A percentile compares a stretch with the other conserved stretches of the same genome.
Evolutionary conservation across 2,797 vertebrate species (phyloP).

Genomic region (Caiman crocodilus): DNA sequence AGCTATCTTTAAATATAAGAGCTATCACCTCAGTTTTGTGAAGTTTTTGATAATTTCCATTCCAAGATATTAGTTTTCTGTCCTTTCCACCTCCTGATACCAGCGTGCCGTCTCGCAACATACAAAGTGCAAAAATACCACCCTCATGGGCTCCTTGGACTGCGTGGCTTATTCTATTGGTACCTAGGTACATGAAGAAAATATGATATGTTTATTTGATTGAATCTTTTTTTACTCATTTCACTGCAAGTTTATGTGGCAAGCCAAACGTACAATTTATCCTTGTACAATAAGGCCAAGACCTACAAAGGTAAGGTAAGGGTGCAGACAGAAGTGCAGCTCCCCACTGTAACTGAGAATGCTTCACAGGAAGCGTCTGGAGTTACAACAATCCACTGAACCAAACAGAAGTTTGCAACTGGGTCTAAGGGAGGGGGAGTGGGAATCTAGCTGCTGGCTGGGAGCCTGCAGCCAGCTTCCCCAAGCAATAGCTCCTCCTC

Average conservation of each 20-base stretch:
- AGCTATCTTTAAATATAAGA: background rate
- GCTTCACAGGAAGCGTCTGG: too few relatives aligned
- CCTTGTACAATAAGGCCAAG: background rate
- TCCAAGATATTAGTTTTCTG: conserved; percentile 93
- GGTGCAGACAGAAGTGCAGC: too few relatives aligned
- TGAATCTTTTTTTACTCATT: background rate
- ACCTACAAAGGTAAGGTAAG: background rate
- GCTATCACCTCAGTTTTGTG: conserved; percentile 90
- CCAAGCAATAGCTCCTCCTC: too few relatives aligned
- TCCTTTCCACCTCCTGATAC: conserved; percentile 97
- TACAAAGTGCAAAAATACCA: conserved; percentile 96
- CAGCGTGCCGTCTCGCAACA: conserved; percentile 93
- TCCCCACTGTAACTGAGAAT: too few relatives aligned
- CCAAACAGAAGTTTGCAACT: too few relatives aligned
- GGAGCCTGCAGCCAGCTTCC: too few relatives aligned
- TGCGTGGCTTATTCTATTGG: conserved; percentile 94
- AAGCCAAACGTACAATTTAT: background rate
- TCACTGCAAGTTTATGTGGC: background rate
- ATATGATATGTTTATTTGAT: background rate
- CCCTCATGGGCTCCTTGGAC: conserved; percentile 95
- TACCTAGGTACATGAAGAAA: conserved; percentile 83
- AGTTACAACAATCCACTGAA: too few relatives aligned
- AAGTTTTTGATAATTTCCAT: conserved; percentile 92
- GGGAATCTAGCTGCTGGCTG: too few relatives aligned
- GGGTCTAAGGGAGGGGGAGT: too few relatives aligned